Base-by-base conservation (phyloP, 2,113 vertebrate species). In the Zapus hudsonius region DNA sequence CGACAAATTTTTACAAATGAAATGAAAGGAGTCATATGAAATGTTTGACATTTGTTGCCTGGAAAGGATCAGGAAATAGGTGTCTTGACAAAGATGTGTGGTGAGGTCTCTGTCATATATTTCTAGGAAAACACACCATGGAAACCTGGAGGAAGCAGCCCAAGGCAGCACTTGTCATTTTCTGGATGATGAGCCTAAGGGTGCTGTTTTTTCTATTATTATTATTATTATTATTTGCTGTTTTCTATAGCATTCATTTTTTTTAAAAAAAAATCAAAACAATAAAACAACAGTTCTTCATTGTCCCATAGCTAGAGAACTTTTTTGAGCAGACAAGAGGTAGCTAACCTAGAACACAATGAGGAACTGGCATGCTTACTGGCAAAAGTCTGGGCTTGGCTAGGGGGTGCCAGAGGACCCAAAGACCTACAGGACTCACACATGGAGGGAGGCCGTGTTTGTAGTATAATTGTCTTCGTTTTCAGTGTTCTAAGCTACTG, bases 401-500 rank as follows among this genome's bases (percentile, higher is more conserved):
- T 72, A 31, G 5, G 2, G 23, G 12, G 19, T 40, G 27, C 27
- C 36, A 11, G 42, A 42, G 19, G 29, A 55, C 52, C n/a, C 16
- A 3, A 52, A 85, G 61, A 82, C 31, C 44, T 87, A 59, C 12
- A 25, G 63, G 61, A 25, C 57, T 23, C 40, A 25, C 7, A 19
- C 61, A 12, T 17, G 27, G 23, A 79, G 31, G 31, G n/a, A 80
- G 42, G 19, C 44, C 72, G 16, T 67, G 88, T 91, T 87, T 44
- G 17, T 52, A 72, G n/a, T 13, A 57, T 85, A 76, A 47, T 80
- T 75, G 22, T 75, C 19, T 94, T 94, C 97, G 78, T 95, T 96
- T 97, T 95, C 44, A 70, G 73, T 92, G 23, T n/a, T 59, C 75
- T 80, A 36, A 85, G 83, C 89, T 91, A 79, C 95, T 93, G 87